phyloP scores from a whole-genome alignment of 2,797 vertebrate genomes.

The Carcharodon carcharias region DNA sequence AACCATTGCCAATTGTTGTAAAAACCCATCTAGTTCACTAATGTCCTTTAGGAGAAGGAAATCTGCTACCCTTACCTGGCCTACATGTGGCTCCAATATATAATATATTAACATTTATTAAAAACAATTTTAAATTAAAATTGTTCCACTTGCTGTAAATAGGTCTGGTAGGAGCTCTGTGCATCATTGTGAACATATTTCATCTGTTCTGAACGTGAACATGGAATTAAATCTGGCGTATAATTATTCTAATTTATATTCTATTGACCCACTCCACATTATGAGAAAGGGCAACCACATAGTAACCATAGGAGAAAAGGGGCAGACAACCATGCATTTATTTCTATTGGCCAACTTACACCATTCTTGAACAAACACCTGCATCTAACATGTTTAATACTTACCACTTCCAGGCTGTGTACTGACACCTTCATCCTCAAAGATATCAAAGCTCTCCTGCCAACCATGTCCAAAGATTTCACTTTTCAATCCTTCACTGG shows the following conservation, averaged over 20 bases:
- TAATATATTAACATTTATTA: background rate
- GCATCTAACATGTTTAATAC: background rate
- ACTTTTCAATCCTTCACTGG: slow-evolving; percentile 67
- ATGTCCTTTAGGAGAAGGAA: too few relatives aligned
- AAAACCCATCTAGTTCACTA: too few relatives aligned
- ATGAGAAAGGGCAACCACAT: background rate
- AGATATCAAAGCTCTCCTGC: slow-evolving; percentile 93
- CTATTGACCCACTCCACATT: background rate
- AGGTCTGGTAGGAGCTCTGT: background rate
- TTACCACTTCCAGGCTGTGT: slow-evolving; percentile 63
- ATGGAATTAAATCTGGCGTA: background rate
- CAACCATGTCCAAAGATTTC: slow-evolving; percentile 62
- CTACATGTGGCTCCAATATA: too few relatives aligned
- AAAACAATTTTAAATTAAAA: background rate
- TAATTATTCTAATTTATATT: background rate
- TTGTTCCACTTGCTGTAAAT: background rate
- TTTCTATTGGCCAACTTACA: background rate
- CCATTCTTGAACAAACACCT: background rate
- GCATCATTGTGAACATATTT: background rate
- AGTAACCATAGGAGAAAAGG: background rate
- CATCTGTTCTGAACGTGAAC: background rate
- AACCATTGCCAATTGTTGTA: too few relatives aligned
- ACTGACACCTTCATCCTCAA: slow-evolving; percentile 88
- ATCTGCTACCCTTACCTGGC: too few relatives aligned
- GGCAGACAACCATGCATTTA: background rate